These are phyloP conservation scores for Mastomys natalensis DNA, from an alignment of 2,113 vertebrate species.

Conservation along the genomic window DNA sequence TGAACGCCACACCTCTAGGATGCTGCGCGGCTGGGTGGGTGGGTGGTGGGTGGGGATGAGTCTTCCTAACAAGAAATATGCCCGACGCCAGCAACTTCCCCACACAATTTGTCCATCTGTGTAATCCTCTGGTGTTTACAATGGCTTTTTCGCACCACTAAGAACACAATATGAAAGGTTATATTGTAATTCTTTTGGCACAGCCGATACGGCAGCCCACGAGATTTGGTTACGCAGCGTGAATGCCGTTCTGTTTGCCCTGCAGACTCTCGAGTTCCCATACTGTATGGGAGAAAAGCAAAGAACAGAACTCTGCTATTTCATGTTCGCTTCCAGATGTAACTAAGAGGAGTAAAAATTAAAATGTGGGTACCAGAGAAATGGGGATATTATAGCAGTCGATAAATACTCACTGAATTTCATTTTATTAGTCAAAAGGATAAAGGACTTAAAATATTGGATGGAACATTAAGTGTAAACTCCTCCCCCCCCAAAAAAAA, in stretches of 20 bases:
- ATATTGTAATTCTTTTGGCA: slow-evolving; percentile 40
- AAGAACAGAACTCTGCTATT: slow-evolving; percentile 5
- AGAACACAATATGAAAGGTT: slow-evolving; percentile 52
- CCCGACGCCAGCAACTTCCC: neutral
- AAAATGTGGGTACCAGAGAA: neutral
- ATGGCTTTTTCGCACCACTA: slow-evolving; percentile 3
- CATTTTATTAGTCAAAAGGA: slow-evolving; percentile 26
- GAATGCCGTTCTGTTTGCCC: neutral
- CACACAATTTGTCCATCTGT: neutral
- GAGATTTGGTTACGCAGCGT: slow-evolving; percentile 17
- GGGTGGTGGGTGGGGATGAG: neutral
- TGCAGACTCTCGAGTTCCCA: slow-evolving; percentile 16
- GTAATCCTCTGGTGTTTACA: slow-evolving; percentile 30
- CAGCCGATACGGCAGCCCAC: slow-evolving; percentile 3
- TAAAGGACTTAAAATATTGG: slow-evolving; percentile 33
- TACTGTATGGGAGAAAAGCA: neutral
- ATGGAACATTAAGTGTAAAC: slow-evolving; percentile 14
- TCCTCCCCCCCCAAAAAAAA: neutral
- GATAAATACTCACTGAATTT: neutral
- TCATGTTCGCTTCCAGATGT: slow-evolving; percentile 35
- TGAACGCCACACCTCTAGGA: slow-evolving; percentile 1
- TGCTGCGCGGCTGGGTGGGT: too few relatives aligned
- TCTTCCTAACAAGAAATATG: slow-evolving; percentile 51
- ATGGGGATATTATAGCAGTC: neutral
- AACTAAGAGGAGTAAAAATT: neutral